Percentiles rank a stretch among this genome's conserved stretches.
Evolutionary conservation across 2,888 invertebrate species (phyloP).

Genomic region (Agonopterix arenella): DNA sequence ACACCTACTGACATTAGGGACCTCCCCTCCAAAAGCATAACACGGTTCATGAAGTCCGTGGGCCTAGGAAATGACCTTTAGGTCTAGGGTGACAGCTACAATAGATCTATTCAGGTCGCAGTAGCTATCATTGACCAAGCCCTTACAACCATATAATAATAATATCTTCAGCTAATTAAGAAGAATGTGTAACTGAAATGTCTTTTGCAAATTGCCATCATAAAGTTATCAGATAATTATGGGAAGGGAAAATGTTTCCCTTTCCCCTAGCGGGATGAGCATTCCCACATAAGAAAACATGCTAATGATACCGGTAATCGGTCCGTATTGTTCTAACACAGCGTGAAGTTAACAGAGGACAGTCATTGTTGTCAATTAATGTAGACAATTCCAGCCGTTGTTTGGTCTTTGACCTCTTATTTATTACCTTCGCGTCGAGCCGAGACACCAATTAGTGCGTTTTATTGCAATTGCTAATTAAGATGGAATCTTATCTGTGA

Average conservation of each 20-base stretch:
- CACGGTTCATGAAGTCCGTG: too few relatives aligned
- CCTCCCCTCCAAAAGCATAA: too few relatives aligned
- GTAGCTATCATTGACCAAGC: too few relatives aligned
- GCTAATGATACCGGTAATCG: constrained; percentile 2
- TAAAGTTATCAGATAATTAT: neutral
- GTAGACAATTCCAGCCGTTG: neutral
- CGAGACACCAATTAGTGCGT: neutral
- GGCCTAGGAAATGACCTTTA: too few relatives aligned
- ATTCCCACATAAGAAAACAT: constrained; percentile 1
- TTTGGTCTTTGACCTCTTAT: constrained; percentile 16
- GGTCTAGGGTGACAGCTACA: too few relatives aligned
- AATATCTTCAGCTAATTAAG: too few relatives aligned
- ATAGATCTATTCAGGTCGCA: too few relatives aligned
- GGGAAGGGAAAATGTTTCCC: too few relatives aligned
- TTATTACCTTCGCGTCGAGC: constrained; percentile 15
- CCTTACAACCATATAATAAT: too few relatives aligned
- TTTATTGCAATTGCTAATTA: neutral
- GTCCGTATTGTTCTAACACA: constrained; percentile 8
- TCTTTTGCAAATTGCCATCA: neutral
- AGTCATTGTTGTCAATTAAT: constrained; percentile 8
- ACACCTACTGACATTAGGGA: too few relatives aligned
- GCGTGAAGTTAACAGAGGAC: constrained; percentile 13
- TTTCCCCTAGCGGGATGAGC: neutral
- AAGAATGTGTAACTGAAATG: too few relatives aligned
- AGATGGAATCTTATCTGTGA: too few relatives aligned